Evolutionary conservation across 2,888 invertebrate genomes (phyloP).

Genomic region (Lasioglossum calceatum): DNA sequence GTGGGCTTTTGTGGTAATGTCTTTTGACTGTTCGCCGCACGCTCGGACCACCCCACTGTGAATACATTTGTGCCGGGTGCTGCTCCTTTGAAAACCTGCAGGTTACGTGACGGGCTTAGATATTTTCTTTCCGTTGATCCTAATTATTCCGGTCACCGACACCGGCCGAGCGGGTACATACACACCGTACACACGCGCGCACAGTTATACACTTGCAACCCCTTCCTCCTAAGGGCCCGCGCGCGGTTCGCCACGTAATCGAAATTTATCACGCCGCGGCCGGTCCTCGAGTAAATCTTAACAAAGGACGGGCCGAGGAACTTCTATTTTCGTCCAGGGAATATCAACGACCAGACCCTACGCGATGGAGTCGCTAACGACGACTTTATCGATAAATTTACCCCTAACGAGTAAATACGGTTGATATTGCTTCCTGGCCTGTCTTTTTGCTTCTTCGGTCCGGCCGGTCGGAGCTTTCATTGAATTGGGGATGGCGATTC

Average conservation of each 20-base stretch:
- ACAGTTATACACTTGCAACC: neutral
- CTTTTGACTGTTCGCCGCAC: slow-evolving; percentile 69
- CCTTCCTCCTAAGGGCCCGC: neutral
- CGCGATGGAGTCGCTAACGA: slow-evolving; percentile 16
- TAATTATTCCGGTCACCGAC: slow-evolving; percentile 69
- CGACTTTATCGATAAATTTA: slow-evolving; percentile 19
- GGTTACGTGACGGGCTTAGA: slow-evolving; percentile 72
- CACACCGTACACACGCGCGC: neutral
- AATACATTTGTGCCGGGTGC: slow-evolving; percentile 49
- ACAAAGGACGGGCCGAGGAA: slow-evolving; percentile 56
- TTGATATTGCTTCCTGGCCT: neutral
- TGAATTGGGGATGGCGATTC: neutral
- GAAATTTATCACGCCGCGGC: slow-evolving; percentile 69
- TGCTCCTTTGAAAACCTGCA: slow-evolving; percentile 57
- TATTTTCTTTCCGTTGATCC: slow-evolving; percentile 68
- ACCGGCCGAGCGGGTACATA: neutral
- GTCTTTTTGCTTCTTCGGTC: neutral
- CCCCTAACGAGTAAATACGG: slow-evolving; percentile 15
- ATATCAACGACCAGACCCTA: slow-evolving; percentile 56
- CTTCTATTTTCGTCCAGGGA: slow-evolving; percentile 46
- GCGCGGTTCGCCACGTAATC: slow-evolving; percentile 64
- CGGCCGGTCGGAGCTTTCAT: neutral
- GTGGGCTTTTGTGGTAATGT: slow-evolving; percentile 61
- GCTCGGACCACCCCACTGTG: slow-evolving; percentile 65
- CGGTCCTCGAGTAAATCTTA: slow-evolving; percentile 61